Percentiles rank a stretch among this genome's conserved stretches.
These are phyloP conservation scores for Cacatua alba DNA, from an alignment of 2,113 vertebrate genomes.

Conservation along the genomic window DNA sequence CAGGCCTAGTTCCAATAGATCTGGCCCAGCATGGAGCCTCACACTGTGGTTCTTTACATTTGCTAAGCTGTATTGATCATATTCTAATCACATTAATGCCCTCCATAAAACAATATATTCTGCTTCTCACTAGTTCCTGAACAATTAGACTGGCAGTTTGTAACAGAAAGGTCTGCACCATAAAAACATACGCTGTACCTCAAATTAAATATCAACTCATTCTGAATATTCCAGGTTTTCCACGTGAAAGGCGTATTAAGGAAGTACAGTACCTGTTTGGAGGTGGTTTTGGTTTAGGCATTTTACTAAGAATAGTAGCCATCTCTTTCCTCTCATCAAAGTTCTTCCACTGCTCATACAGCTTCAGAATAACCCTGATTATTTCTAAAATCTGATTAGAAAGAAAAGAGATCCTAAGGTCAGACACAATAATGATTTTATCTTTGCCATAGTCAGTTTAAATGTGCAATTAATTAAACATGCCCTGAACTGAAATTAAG, in stretches of 20 bases:
- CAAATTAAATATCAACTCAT: not conserved
- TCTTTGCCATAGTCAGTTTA: not conserved
- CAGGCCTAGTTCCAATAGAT: not conserved
- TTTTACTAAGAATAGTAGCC: slow-evolving; percentile 95
- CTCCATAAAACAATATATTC: not conserved
- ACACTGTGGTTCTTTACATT: not conserved
- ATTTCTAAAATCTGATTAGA: slow-evolving; percentile 94
- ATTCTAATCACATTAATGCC: not conserved
- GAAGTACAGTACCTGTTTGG: slow-evolving; percentile 89
- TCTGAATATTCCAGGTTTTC: not conserved
- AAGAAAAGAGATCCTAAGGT: slow-evolving; percentile 35
- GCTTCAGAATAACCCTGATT: slow-evolving; percentile 97
- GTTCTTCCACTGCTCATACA: slow-evolving; percentile 99
- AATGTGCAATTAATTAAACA: not conserved
- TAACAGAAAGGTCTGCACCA: not conserved
- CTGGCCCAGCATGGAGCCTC: not conserved
- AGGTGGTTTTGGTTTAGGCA: slow-evolving; percentile 99
- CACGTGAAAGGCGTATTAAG: not conserved
- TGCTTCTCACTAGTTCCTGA: not conserved
- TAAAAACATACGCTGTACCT: not conserved
- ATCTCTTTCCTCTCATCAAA: slow-evolving; percentile 99
- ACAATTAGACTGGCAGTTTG: not conserved
- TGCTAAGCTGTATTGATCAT: not conserved
- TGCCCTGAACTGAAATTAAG: not conserved
- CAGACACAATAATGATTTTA: not conserved